A percentile compares a stretch with the other conserved stretches of the same genome.
These are phyloP conservation scores for Lochmaea crataegi DNA, from an alignment of 2,888 invertebrate genomes.

Conservation along the genomic window DNA sequence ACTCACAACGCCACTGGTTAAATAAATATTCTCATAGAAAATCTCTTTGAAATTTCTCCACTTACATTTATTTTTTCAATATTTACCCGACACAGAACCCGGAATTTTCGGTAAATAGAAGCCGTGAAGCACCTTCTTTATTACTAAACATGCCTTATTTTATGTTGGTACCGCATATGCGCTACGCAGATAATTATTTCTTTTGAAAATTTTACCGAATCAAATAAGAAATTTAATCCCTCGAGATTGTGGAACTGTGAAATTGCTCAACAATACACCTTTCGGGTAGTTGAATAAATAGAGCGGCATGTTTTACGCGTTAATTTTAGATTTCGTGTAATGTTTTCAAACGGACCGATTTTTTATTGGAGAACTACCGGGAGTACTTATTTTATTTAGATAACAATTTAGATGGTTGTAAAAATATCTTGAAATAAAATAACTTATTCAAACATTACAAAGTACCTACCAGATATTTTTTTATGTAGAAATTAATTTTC, in stretches of 20 bases:
- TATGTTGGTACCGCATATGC: constrained; percentile 16
- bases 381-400: neutral
- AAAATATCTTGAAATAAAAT: neutral
- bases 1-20: constrained; percentile 5
- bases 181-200: constrained; percentile 37
- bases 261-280: constrained; percentile 22
- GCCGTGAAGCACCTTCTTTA: constrained; percentile 1
- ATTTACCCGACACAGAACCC: constrained; percentile 23
- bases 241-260: constrained; percentile 13
- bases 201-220: constrained; percentile 40
- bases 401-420: constrained; percentile 2
- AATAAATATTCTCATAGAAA: constrained; percentile 18
- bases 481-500: too few species aligned
- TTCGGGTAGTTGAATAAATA: constrained; percentile 42
- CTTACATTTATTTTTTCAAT: constrained; percentile 29
- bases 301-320: constrained; percentile 20
- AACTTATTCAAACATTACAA: too few species aligned
- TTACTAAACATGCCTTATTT: constrained; percentile 15
- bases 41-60: constrained; percentile 13
- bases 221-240: constrained; percentile 29
- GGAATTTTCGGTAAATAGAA: constrained; percentile 17
- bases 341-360: constrained; percentile 6
- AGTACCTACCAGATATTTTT: too few species aligned
- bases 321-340: constrained; percentile 9
- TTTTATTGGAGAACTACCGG: constrained; percentile 10